A percentile compares a stretch with the other conserved stretches of the same genome.
Evolutionary conservation across 2,888 invertebrate species (phyloP).

Genomic region (Cerastis leucographa): DNA sequence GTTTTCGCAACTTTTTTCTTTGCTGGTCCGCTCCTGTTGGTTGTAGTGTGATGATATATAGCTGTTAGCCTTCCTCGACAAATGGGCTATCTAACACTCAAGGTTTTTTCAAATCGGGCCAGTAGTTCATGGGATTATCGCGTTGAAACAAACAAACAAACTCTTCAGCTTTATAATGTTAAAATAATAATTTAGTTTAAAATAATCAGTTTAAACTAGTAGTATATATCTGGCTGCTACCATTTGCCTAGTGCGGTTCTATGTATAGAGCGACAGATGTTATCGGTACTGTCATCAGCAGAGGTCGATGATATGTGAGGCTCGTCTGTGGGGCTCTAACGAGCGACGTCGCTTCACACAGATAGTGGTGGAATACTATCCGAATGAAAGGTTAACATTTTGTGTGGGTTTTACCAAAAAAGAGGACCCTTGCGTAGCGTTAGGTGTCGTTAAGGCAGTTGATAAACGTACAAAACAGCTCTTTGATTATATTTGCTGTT

Average conservation of each 20-base stretch:
- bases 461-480: not conserved
- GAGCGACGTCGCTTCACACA: conserved; percentile 10
- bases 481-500: not conserved
- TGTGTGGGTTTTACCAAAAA: not conserved
- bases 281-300: conserved; percentile 24
- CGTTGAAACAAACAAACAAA: too few relatives aligned
- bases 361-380: not conserved
- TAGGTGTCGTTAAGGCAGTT: not conserved
- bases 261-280: not conserved
- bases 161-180: too few relatives aligned
- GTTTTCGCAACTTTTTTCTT: too few relatives aligned
- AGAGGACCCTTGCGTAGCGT: not conserved
- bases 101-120: too few relatives aligned
- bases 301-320: conserved; percentile 23
- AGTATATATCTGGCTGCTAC: not conserved
- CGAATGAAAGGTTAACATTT: not conserved
- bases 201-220: not conserved
- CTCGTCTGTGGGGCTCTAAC: conserved; percentile 11
- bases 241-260: not conserved
- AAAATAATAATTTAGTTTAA: too few relatives aligned
- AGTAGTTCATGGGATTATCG: too few relatives aligned
- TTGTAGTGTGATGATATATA: too few relatives aligned
- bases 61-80: too few relatives aligned
- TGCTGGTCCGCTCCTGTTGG: too few relatives aligned
- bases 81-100: too few relatives aligned